Evolutionary conservation across 2,797 vertebrate species (phyloP), one percentile per base, ranked within the genome.

Genomic region (Paguma larvata): DNA sequence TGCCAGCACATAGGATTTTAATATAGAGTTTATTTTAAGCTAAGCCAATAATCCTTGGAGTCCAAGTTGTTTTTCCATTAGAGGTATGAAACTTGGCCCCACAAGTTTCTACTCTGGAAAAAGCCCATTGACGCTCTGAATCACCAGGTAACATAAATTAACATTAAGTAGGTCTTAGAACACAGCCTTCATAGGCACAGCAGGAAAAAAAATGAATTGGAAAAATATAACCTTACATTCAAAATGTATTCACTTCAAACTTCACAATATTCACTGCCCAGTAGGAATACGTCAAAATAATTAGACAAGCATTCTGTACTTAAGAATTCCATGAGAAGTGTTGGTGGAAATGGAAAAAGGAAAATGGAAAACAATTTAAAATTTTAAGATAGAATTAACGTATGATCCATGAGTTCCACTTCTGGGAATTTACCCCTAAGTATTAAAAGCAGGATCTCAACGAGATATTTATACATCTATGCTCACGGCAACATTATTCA

Each of bases 271-370:
- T 73, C 67, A 82, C 65, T 90, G 70, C 79, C 94, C 93, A 77
- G 34, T 7, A 97, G n/a, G 46, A 87, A 91, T 75, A 85, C 83
- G 75, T 97, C 94, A 95, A 97, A 97, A 97, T 95, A 95, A 97
- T 94, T 91, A 95, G 89, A 95, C 75, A 94, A 94, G 75, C 32
- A 65, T 67, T 87, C 78, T 34, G 9, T 73, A 73, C 41, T 44
- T 82, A 75, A 87, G 65, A 95, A 86, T 41, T 70, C 85, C 86
- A 10, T 65, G 59, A 65, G 91, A 38, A 88, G 27, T 77, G n/a
- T 48, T 53, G 72, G 70, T 62, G 30, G 32, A 34, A 85, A 63
- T 25, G 16, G 41, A 78, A 96, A 63, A 63, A 34, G 72, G 56
- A 46, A 78, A 23, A 90, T 32, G 38, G 48, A 48, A 94, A 78